These are phyloP conservation scores for Phrynosoma platyrhinos DNA, from an alignment of 2,113 vertebrate species.

Conservation along the genomic window DNA sequence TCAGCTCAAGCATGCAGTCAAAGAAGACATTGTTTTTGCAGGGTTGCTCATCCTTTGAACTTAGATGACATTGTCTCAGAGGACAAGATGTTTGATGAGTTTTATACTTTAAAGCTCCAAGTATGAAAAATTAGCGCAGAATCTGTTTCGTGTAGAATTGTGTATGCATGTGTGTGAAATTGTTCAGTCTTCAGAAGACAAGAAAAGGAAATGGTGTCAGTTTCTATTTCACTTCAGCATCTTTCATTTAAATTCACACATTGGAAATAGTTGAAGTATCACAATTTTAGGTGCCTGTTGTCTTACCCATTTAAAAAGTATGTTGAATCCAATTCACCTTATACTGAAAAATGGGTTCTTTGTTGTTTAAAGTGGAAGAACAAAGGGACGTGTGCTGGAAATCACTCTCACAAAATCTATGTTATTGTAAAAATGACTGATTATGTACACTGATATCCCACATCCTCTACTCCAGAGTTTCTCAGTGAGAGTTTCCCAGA, in stretches of 20 bases:
- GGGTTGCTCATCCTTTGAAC: constrained; percentile 80
- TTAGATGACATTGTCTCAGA: constrained; percentile 81
- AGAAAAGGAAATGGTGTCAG: constrained; percentile 69
- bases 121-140: constrained; percentile 79
- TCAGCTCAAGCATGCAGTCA: constrained; percentile 75
- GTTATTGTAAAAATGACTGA: no score
- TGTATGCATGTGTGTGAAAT: constrained; percentile 40
- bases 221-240: constrained; percentile 80
- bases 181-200: constrained; percentile 77
- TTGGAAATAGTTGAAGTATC: constrained; percentile 76
- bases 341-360: constrained; percentile 53
- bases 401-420: constrained; percentile 55
- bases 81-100: constrained; percentile 81
- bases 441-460: background rate
- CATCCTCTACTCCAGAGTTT: background rate
- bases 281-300: constrained; percentile 72
- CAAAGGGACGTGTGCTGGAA: constrained; percentile 52
- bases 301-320: constrained; percentile 65
- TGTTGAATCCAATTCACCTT: constrained; percentile 50
- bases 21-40: constrained; percentile 78
- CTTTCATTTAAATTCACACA: constrained; percentile 73
- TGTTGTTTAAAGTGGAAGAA: constrained; percentile 37
- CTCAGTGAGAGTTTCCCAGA: no score
- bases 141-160: constrained; percentile 74
- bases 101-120: constrained; percentile 80